Percentiles rank a stretch among this genome's conserved stretches.
Conservation (phyloP, 2,797 vertebrate genomes). For the Phyllotis vaccarum region DNA sequence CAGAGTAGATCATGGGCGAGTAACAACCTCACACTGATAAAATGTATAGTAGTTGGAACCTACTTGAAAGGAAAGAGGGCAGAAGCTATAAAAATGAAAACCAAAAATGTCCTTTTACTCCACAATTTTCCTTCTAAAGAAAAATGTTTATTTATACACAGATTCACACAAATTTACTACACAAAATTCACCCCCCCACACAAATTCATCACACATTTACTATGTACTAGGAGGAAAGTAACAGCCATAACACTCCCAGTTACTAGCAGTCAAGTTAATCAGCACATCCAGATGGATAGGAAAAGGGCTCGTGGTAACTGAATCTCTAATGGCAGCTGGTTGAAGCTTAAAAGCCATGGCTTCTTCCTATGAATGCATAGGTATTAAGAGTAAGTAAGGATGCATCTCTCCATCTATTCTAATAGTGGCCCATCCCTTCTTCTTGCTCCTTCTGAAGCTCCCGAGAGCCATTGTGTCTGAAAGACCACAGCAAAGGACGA, state of each 20-base stretch:
- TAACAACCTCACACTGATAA: not conserved
- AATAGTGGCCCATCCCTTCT: not conserved
- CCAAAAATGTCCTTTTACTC: not conserved
- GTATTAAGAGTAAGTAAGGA: not conserved
- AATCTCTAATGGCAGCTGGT: not conserved
- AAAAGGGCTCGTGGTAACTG: not conserved
- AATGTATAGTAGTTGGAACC: not conserved
- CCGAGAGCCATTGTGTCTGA: not conserved
- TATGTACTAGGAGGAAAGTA: not conserved
- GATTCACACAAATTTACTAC: not conserved
- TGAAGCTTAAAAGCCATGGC: not conserved
- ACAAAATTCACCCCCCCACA: not conserved
- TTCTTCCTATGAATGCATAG: not conserved
- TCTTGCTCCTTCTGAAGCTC: not conserved
- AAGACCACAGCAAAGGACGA: not conserved
- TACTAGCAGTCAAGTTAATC: not conserved
- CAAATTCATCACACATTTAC: not conserved
- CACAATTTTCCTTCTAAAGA: conserved; percentile 22
- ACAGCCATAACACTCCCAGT: not conserved
- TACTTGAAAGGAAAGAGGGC: not conserved
- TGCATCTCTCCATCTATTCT: not conserved
- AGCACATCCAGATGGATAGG: not conserved
- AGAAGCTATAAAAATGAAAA: conserved; percentile 35
- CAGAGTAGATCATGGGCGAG: not conserved
- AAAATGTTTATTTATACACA: not conserved